phyloP scores from a whole-genome alignment of 1,140 invertebrate genomes.

The Chelonus insularis region DNA sequence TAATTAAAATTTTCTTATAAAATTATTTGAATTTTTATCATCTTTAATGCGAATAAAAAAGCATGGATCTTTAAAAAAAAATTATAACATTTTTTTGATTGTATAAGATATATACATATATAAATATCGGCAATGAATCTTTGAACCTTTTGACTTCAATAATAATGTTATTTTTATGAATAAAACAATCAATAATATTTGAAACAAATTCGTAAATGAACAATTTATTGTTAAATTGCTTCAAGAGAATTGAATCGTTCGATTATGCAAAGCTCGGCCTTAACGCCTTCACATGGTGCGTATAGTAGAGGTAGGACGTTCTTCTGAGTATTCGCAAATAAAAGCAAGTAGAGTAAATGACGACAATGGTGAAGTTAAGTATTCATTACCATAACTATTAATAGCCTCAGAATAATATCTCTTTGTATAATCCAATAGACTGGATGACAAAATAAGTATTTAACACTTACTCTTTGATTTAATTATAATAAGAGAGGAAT shows the following conservation, averaged over 20 bases:
- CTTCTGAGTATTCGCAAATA: not conserved
- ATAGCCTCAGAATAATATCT: constrained; percentile 12
- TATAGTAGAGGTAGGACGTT: constrained; percentile 2
- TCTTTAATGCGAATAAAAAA: no score
- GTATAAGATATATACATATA: not conserved
- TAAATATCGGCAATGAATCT: not conserved
- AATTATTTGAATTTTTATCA: no score
- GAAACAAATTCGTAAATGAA: constrained; percentile 11
- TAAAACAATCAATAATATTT: not conserved
- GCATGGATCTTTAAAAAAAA: not conserved
- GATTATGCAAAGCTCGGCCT: constrained; percentile 47
- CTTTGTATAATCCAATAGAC: not conserved
- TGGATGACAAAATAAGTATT: not conserved
- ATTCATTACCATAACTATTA: constrained; percentile 18
- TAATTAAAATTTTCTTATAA: no score
- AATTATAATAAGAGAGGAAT: no score
- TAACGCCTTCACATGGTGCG: constrained; percentile 31
- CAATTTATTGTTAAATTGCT: not conserved
- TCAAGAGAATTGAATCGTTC: constrained; percentile 45
- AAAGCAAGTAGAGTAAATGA: constrained; percentile 16
- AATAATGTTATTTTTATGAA: not conserved
- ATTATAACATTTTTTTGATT: not conserved
- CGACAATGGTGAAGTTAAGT: not conserved
- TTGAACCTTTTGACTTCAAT: not conserved
- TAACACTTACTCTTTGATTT: not conserved